Evolutionary conservation across 2,797 vertebrate genomes (phyloP), one percentile per base, ranked within the genome.

Genomic region (Hippopotamyrus pictus): DNA sequence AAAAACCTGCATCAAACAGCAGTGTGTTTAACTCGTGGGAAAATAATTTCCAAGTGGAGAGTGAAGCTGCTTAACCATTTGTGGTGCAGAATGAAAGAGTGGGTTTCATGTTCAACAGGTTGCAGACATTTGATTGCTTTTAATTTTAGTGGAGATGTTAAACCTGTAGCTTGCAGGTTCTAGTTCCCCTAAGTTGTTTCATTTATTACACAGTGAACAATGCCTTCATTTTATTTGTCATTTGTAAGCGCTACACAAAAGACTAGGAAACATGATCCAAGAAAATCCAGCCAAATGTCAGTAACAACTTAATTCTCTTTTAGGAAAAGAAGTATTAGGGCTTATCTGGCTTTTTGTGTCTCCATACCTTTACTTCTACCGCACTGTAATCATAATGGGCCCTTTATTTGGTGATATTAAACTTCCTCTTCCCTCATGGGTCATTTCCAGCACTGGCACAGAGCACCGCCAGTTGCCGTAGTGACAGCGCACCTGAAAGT

Each of bases 371-470:
- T 44, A n/a, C 14, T 48, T 37, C 12, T 57, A 93, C 95, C 90
- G 97, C 96, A 0, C 92, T 94, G 37, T 88, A 92, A 86, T 97
- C 96, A 0, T 97, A 97, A 92, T 97, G 96, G 37, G 96, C 94
- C 87, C 95, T 96, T 93, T 97, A 97, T 91, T 97, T 97, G 92
- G 97, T 95, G 96, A 97, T 94, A 92, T 97, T 97, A 89, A 97
- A 97, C 92, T 96, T 97, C 93, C 97, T 97, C 22, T 29, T 65
- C 22, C 59, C 59, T 65, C 59, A 29, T 65, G 59, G 59, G 59
- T 65, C 95, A 0, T 97, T 97, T 94, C 97, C 97, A 90, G 96
- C 53, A 0, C 96, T 97, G 25, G 97, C 95, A 0, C 95, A 14
- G 29, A 96, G 94, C 97, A 97, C 0, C 97, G 93, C 96, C 96